Conservation (phyloP, 2,797 vertebrate genomes). For the Malurus leucopterus region DNA sequence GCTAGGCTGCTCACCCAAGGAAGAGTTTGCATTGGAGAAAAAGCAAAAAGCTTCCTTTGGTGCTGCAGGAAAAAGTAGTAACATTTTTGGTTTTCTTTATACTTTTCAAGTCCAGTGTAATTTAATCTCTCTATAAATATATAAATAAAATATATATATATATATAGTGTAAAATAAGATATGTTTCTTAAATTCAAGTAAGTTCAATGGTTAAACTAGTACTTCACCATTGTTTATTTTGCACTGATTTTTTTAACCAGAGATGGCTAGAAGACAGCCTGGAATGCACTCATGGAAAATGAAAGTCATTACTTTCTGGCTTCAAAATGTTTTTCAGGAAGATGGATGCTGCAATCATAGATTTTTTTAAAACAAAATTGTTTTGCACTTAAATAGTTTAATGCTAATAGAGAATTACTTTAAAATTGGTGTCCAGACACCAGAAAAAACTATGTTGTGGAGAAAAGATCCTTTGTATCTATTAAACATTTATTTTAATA, state of each 20-base stretch:
- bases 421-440: conserved; percentile 79
- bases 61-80: conserved; percentile 65
- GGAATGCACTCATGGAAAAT: conserved; percentile 76
- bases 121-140: conserved; percentile 60
- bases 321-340: conserved; percentile 83
- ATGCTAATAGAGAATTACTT: conserved; percentile 86
- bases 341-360: conserved; percentile 88
- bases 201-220: conserved; percentile 70
- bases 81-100: conserved; percentile 68
- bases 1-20: conserved; percentile 52
- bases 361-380: conserved; percentile 75
- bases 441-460: conserved; percentile 79
- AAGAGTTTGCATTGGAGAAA: conserved; percentile 49
- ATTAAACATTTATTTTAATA: conserved; percentile 96
- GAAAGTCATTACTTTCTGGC: conserved; percentile 77
- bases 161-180: conserved; percentile 67
- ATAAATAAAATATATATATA: conserved; percentile 42
- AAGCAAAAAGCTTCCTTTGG: conserved; percentile 50
- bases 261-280: conserved; percentile 78
- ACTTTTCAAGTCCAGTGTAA: conserved; percentile 68
- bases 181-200: conserved; percentile 67
- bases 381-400: conserved; percentile 92
- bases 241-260: conserved; percentile 86
- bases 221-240: conserved; percentile 80
- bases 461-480: conserved; percentile 86